Conservation (phyloP, 2,888 invertebrate species). For the Podabrus alpinus region DNA sequence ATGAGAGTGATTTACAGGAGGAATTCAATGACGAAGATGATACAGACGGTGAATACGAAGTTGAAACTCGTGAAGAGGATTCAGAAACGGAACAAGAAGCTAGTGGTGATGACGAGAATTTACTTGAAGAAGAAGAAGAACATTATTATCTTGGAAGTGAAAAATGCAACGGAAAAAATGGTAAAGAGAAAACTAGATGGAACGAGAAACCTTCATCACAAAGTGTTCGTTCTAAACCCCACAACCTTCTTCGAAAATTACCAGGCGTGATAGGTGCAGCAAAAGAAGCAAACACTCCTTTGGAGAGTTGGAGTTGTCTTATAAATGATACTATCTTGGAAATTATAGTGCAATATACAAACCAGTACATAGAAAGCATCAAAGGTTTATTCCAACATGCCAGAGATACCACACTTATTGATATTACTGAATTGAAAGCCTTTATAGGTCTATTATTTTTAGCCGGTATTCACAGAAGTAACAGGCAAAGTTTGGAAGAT, state of each 20-base stretch:
- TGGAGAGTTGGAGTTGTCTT: background rate
- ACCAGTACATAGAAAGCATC: constrained; percentile 29
- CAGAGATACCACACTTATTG: constrained; percentile 24
- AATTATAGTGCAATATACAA: constrained; percentile 34
- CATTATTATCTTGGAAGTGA: too few species aligned
- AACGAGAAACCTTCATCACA: background rate
- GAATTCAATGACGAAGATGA: constrained; percentile 1
- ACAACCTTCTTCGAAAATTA: background rate
- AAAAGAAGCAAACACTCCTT: background rate
- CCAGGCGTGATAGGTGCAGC: background rate
- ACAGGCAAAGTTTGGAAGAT: constrained; percentile 35
- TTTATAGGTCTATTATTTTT: constrained; percentile 33
- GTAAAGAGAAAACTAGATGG: background rate
- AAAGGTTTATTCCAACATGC: constrained; percentile 31
- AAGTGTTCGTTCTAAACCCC: background rate
- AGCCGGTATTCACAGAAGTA: constrained; percentile 33
- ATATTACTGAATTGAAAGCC: constrained; percentile 31
- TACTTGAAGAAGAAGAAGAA: background rate
- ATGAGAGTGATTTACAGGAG: background rate
- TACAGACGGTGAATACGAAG: background rate
- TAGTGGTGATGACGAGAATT: background rate
- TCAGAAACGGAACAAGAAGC: background rate
- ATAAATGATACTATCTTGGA: constrained; percentile 32
- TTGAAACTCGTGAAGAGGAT: background rate
- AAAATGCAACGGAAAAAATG: too few species aligned